Evolutionary conservation across 1,140 invertebrate genomes (phyloP).

Genomic region (Pomacea maculata): DNA sequence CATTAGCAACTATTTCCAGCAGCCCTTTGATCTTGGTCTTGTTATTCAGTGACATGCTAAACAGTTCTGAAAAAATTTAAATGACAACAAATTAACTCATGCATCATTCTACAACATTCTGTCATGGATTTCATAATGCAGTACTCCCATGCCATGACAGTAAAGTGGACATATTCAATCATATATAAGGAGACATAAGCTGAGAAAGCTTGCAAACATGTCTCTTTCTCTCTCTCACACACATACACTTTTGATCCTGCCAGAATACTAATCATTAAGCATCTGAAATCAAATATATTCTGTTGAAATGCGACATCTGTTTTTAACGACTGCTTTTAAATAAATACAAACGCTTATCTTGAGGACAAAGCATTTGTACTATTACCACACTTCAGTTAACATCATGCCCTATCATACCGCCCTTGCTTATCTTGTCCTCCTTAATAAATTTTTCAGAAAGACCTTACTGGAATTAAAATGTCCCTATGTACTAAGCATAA

Average conservation of each 20-base stretch:
- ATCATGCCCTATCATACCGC: neutral
- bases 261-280: neutral
- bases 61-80: slow-evolving; percentile 79
- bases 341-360: no score
- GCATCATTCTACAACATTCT: neutral
- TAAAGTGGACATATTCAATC: neutral
- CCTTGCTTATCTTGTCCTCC: no score
- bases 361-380: no score
- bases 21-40: slow-evolving; percentile 98
- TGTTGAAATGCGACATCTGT: no score
- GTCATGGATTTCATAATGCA: neutral
- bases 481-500: no score
- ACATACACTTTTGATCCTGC: neutral
- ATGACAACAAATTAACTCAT: slow-evolving; percentile 14
- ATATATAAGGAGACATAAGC: neutral
- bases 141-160: neutral
- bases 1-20: slow-evolving; percentile 97
- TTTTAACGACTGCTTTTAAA: no score
- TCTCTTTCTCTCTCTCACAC: neutral
- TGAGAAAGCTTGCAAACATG: neutral
- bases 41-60: slow-evolving; percentile 93
- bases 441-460: no score
- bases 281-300: neutral
- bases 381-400: no score
- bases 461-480: no score